phyloP scores from a whole-genome alignment of 2,888 invertebrate genomes.

The Polietes domitor region DNA sequence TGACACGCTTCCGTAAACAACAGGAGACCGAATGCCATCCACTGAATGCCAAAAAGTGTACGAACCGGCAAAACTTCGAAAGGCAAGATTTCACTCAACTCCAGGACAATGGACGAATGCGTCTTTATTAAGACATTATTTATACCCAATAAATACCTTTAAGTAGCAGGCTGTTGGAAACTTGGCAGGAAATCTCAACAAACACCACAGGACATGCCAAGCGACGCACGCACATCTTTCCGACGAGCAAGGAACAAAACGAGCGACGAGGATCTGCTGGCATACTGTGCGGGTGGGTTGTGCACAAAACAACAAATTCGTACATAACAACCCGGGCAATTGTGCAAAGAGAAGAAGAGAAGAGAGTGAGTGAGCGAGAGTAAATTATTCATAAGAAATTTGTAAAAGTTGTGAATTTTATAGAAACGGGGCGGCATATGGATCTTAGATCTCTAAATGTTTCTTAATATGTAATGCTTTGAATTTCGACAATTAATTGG shows the following conservation, averaged over 20 bases:
- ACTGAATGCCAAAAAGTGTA: not conserved
- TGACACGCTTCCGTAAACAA: slow-evolving; percentile 77
- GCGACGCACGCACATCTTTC: slow-evolving; percentile 45
- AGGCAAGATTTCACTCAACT: slow-evolving; percentile 43
- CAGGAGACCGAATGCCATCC: slow-evolving; percentile 51
- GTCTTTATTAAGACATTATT: slow-evolving; percentile 62
- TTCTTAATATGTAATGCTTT: not conserved
- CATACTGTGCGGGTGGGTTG: slow-evolving; percentile 49
- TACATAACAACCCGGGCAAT: not conserved
- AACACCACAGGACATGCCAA: slow-evolving; percentile 71
- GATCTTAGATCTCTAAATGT: slow-evolving; percentile 12
- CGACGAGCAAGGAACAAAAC: slow-evolving; percentile 22
- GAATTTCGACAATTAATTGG: slow-evolving; percentile 35
- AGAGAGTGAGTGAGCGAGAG: not conserved
- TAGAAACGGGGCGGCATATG: slow-evolving; percentile 31
- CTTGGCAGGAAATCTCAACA: slow-evolving; percentile 74
- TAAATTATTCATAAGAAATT: not conserved
- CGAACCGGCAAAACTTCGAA: not conserved
- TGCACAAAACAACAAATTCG: slow-evolving; percentile 11
- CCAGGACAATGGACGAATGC: slow-evolving; percentile 55
- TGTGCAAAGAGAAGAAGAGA: not conserved
- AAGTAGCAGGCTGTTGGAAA: slow-evolving; percentile 72
- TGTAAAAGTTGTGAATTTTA: slow-evolving; percentile 42
- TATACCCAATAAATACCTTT: slow-evolving; percentile 71
- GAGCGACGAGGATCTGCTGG: not conserved